phyloP scores from a whole-genome alignment of 2,888 invertebrate species.

The Cantharis rufa region DNA sequence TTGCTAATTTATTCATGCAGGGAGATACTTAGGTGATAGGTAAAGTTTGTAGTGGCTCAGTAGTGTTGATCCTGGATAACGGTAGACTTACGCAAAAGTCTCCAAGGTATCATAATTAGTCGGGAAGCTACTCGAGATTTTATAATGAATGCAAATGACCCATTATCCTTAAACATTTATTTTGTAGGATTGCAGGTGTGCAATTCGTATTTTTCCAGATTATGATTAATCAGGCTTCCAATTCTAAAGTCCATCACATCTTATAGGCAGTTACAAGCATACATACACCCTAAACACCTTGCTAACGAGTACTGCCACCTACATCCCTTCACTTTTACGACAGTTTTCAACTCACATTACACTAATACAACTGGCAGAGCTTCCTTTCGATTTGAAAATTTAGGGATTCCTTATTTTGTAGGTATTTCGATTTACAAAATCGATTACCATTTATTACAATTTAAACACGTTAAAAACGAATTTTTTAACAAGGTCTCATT shows the following conservation, averaged over 20 bases:
- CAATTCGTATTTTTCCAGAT: neutral
- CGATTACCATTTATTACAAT: neutral
- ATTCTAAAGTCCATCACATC: slow-evolving; percentile 30
- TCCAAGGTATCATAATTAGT: slow-evolving; percentile 46
- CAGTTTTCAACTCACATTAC: slow-evolving; percentile 42
- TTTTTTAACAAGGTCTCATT: neutral
- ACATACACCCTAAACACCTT: slow-evolving; percentile 35
- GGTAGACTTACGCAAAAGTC: slow-evolving; percentile 41
- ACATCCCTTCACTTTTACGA: slow-evolving; percentile 42
- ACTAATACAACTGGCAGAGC: slow-evolving; percentile 36
- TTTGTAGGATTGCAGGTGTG: neutral
- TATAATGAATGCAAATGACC: slow-evolving; percentile 48
- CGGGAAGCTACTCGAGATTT: slow-evolving; percentile 38
- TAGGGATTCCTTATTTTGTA: slow-evolving; percentile 20
- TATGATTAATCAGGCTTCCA: slow-evolving; percentile 20
- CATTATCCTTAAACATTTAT: slow-evolving; percentile 17
- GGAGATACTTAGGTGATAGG: slow-evolving; percentile 14
- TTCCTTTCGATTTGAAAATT: slow-evolving; percentile 30
- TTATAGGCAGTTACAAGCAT: slow-evolving; percentile 30
- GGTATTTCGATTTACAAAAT: neutral
- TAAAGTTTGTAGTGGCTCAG: slow-evolving; percentile 32
- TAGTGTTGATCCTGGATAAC: slow-evolving; percentile 35
- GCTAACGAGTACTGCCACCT: slow-evolving; percentile 36
- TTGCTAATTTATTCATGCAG: neutral
- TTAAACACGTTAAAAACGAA: neutral